Evolutionary conservation across 2,797 vertebrate species (phyloP).

Genomic region (Protonibea diacanthus): DNA sequence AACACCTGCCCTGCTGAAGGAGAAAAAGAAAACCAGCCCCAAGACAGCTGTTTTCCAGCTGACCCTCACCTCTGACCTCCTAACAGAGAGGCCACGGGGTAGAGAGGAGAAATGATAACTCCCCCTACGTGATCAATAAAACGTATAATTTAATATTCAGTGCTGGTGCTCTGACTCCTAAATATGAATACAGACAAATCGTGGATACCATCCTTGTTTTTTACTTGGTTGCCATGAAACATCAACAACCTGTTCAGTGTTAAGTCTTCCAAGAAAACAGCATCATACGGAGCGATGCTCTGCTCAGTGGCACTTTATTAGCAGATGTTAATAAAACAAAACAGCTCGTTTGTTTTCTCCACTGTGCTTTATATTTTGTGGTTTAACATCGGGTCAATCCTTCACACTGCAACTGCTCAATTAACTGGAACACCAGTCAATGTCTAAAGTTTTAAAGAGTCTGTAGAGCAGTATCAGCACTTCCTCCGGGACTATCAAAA

Average conservation of each 20-base stretch:
- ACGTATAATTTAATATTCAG: background rate
- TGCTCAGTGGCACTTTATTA: background rate
- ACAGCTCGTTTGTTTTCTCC: background rate
- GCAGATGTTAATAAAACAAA: conserved; percentile 11
- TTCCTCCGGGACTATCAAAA: background rate
- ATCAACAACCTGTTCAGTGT: background rate
- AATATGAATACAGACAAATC: background rate
- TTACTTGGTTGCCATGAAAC: background rate
- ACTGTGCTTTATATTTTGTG: background rate
- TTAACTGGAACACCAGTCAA: conserved; percentile 24
- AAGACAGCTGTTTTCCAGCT: background rate
- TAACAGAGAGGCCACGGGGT: background rate
- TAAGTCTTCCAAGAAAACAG: background rate
- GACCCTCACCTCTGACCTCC: conserved; percentile 22
- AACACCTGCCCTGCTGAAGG: conserved; percentile 11
- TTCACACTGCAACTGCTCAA: conserved; percentile 13
- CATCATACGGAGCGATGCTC: background rate
- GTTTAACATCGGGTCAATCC: conserved; percentile 15
- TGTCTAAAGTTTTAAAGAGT: conserved; percentile 3
- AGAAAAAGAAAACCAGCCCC: background rate
- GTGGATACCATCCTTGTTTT: background rate
- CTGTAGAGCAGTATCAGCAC: background rate
- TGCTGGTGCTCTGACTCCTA: no score
- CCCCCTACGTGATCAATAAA: background rate
- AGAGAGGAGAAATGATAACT: background rate